A percentile compares a stretch with the other conserved stretches of the same genome.
phyloP scores from a whole-genome alignment of 1,140 invertebrate genomes.

The Brachionus asplanchnoidis region DNA sequence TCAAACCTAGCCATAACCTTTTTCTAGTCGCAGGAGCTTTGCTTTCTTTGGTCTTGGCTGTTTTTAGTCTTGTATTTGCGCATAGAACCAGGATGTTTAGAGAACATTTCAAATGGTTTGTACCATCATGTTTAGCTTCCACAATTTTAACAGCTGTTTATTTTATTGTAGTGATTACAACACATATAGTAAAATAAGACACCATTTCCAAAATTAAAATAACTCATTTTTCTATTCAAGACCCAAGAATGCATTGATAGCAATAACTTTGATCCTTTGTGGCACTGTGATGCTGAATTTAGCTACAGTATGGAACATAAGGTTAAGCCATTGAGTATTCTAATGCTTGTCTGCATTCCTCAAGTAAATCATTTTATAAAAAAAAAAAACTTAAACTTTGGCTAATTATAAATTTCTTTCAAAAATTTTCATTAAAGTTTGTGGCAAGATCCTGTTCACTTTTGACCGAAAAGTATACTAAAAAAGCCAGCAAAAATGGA shows the following conservation, averaged over 20 bases:
- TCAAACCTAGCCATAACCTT: neutral
- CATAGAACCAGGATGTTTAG: neutral
- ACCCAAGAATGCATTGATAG: neutral
- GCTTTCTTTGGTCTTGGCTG: neutral
- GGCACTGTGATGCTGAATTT: constrained; percentile 19
- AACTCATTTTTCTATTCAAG: neutral
- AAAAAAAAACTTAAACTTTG: neutral
- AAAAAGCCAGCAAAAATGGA: neutral
- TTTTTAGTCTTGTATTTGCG: neutral
- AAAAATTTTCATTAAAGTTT: constrained; percentile 1
- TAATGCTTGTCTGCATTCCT: constrained; percentile 19
- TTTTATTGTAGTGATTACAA: constrained; percentile 15
- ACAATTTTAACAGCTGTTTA: neutral
- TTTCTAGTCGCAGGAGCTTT: constrained; percentile 8
- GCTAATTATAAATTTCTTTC: neutral
- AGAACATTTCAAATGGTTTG: neutral
- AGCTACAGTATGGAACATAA: constrained; percentile 25
- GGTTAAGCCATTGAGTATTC: neutral
- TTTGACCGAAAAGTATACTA: neutral
- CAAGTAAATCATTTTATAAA: neutral
- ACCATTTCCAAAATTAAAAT: too few relatives aligned
- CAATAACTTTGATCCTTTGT: neutral
- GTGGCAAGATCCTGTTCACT: neutral
- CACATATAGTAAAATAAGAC: neutral
- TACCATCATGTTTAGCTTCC: neutral